phyloP scores from a whole-genome alignment of 2,113 vertebrate species.

The Notothenia rossii region DNA sequence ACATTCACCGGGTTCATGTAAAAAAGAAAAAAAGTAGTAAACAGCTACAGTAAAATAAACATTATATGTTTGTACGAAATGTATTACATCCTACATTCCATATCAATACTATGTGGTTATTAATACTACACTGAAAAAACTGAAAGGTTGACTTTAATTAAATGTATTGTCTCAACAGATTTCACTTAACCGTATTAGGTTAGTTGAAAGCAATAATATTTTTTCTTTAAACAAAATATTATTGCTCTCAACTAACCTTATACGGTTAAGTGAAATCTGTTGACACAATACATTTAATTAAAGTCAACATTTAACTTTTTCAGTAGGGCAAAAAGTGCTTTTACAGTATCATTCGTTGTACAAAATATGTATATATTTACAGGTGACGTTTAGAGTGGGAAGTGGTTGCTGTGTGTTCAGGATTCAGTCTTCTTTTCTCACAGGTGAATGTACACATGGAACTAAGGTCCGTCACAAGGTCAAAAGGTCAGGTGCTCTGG shows the following conservation, averaged over 20 bases:
- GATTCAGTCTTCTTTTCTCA: slow-evolving; percentile 36
- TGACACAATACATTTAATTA: no score
- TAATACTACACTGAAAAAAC: slow-evolving; percentile 12
- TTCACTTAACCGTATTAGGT: no score
- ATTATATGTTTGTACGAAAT: slow-evolving; percentile 43
- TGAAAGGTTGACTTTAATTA: no score
- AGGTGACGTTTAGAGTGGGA: slow-evolving; percentile 19
- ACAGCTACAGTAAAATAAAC: slow-evolving; percentile 21
- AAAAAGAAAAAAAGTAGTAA: slow-evolving; percentile 20
- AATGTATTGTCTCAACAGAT: no score
- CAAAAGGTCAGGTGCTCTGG: neutral
- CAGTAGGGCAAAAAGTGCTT: slow-evolving; percentile 55
- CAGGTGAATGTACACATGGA: slow-evolving; percentile 38
- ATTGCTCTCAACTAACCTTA: no score
- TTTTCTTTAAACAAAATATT: no score
- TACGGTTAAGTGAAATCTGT: no score
- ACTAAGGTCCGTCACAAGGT: slow-evolving; percentile 35
- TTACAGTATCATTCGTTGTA: slow-evolving; percentile 47
- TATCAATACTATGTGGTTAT: slow-evolving; percentile 33
- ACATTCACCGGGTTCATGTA: slow-evolving; percentile 56
- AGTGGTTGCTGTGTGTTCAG: slow-evolving; percentile 42
- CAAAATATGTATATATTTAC: slow-evolving; percentile 59
- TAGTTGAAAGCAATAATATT: no score
- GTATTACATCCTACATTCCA: slow-evolving; percentile 41
- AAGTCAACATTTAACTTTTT: slow-evolving; percentile 6